Conservation (phyloP, 2,113 vertebrate species). For the Ciconia boyciana region DNA sequence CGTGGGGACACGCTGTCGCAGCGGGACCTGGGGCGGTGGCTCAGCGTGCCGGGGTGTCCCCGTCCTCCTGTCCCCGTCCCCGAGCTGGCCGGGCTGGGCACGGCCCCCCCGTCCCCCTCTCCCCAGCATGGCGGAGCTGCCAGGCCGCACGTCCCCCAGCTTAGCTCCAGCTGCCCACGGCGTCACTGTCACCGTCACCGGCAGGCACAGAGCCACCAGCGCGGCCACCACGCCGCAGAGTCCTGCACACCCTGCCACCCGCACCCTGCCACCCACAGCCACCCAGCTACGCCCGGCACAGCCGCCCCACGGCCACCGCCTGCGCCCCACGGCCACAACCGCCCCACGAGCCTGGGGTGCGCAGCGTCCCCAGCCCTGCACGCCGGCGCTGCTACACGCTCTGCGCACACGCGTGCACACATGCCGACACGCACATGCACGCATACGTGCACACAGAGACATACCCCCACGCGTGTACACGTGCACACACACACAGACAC, state of each 20-base stretch:
- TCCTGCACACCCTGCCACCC: neutral
- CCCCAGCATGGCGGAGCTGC: neutral
- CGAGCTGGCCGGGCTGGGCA: neutral
- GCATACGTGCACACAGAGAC: no score
- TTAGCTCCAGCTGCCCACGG: neutral
- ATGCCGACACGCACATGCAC: no score
- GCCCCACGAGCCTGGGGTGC: no score
- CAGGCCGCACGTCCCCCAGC: slow-evolving; percentile 21
- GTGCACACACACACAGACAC: no score
- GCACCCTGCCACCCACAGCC: neutral
- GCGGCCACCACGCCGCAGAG: neutral
- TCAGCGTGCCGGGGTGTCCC: neutral
- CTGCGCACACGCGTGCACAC: neutral
- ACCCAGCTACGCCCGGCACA: neutral
- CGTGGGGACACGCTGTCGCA: neutral
- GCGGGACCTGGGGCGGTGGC: neutral
- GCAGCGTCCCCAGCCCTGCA: no score
- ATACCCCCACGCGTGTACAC: no score
- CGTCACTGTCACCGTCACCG: neutral
- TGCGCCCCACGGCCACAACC: no score
- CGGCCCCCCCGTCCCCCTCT: neutral
- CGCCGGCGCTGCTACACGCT: no score
- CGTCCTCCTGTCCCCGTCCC: neutral
- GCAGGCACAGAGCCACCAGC: neutral
- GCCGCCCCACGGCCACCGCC: neutral